Evolutionary conservation across 2,113 vertebrate genomes (phyloP).

Genomic region (Hippocampus comes): DNA sequence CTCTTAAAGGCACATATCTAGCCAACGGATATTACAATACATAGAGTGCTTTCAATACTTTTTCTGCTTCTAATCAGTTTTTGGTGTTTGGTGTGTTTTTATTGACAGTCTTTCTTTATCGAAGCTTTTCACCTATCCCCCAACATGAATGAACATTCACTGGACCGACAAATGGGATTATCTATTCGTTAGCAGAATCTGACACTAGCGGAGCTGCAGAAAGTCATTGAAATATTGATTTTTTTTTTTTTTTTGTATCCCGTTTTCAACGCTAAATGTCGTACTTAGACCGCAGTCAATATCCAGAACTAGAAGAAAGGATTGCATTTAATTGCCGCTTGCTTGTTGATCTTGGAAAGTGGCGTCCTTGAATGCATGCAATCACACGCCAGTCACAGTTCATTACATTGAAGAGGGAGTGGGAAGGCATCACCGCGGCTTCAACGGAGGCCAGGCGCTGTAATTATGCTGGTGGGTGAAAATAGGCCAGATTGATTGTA

Average conservation of each 20-base stretch:
- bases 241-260: neutral
- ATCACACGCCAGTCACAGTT: constrained; percentile 50
- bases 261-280: neutral
- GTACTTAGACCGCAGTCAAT: constrained; percentile 3
- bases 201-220: neutral
- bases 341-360: constrained; percentile 31
- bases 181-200: constrained; percentile 22
- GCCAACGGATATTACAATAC: no score
- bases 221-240: constrained; percentile 4
- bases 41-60: no score
- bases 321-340: constrained; percentile 36
- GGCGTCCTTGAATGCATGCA: constrained; percentile 37
- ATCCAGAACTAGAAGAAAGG: constrained; percentile 22
- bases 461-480: constrained; percentile 66
- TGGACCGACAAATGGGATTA: constrained; percentile 26
- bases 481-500: constrained; percentile 68
- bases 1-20: no score
- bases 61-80: neutral
- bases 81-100: neutral
- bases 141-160: neutral
- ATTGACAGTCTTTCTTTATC: neutral
- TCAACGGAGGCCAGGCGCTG: constrained; percentile 41
- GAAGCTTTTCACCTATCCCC: no score
- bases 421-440: constrained; percentile 35
- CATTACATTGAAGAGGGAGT: constrained; percentile 46